Base-by-base conservation (phyloP, 2,113 vertebrate species). In the Saccopteryx leptura region DNA sequence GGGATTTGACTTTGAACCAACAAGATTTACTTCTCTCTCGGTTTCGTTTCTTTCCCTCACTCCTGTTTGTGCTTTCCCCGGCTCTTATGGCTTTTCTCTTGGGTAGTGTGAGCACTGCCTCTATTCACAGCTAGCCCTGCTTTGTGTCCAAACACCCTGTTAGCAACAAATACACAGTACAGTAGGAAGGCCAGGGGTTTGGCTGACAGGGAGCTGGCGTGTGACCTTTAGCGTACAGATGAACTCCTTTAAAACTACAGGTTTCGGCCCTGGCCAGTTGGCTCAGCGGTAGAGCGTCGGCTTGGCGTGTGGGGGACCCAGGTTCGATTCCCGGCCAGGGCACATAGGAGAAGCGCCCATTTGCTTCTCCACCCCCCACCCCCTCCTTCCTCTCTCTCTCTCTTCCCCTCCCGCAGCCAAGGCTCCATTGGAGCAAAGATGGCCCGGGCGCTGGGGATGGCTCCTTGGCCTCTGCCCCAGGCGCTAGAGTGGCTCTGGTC, bases 261-360 rank as follows among this genome's bases (percentile, higher is more conserved):
- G 9, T 71, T 91, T 92, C 72, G 85, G 85, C 15, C 68, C 46
- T 87, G n/a, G n/a, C n/a, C n/a, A n/a, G n/a, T n/a, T n/a, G n/a
- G n/a, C n/a, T n/a, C n/a, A n/a, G n/a, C n/a, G n/a, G n/a, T n/a
- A n/a, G n/a, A n/a, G n/a, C n/a, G n/a, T n/a, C n/a, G n/a, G n/a
- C n/a, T n/a, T n/a, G n/a, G n/a, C n/a, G n/a, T n/a, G n/a, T n/a
- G n/a, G n/a, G n/a, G n/a, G n/a, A n/a, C n/a, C n/a, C n/a, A n/a
- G n/a, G n/a, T n/a, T n/a, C n/a, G n/a, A n/a, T n/a, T n/a, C n/a
- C n/a, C n/a, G n/a, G n/a, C n/a, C n/a, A n/a, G n/a, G n/a, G n/a
- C n/a, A n/a, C n/a, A n/a, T n/a, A n/a, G n/a, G n/a, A n/a, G n/a
- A n/a, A n/a, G n/a, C n/a, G n/a, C n/a, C n/a, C n/a, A n/a, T n/a